Evolutionary conservation across 1,140 invertebrate genomes (phyloP), one percentile per base, ranked within the genome.

Genomic region (Drosophila kanapiae): DNA sequence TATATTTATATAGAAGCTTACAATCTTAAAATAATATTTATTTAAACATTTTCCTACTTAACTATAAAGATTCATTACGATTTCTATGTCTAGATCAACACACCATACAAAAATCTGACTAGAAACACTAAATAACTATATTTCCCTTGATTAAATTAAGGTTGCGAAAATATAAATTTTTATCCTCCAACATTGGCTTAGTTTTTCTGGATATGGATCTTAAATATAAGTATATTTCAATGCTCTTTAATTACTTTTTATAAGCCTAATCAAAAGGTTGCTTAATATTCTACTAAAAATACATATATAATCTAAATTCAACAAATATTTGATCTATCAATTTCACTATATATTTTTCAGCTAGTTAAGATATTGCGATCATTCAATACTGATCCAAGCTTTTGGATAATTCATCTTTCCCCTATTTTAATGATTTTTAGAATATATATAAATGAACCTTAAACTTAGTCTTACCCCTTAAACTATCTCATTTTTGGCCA

Each of bases 401-500:
- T 6, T 23, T 14, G 2, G 11, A 4, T 54, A 37, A 9, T 23
- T 37, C 18, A 37, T 14, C 5, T 2, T 23, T 3, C n/a, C n/a
- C n/a, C n/a, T n/a, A n/a, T n/a, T n/a, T n/a, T n/a, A n/a, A n/a
- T n/a, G n/a, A n/a, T n/a, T n/a, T n/a, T n/a, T n/a, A n/a, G n/a
- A n/a, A n/a, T n/a, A n/a, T n/a, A n/a, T n/a, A n/a, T n/a, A n/a
- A n/a, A n/a, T n/a, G n/a, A n/a, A n/a, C n/a, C n/a, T n/a, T n/a
- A n/a, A n/a, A n/a, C n/a, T n/a, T n/a, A 13, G 16, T 16, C 6
- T 68, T 16, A 35, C n/a, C 11, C 18, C 1, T 11, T 9, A n/a
- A 6, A 40, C 53, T 71, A 82, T 43, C 78, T 67, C 51, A 86
- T 23, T 54, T 90, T 90, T n/a, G 85, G 85, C 85, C 85, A 90